phyloP scores from a whole-genome alignment of 2,113 vertebrate species.

The Psophia crepitans region DNA sequence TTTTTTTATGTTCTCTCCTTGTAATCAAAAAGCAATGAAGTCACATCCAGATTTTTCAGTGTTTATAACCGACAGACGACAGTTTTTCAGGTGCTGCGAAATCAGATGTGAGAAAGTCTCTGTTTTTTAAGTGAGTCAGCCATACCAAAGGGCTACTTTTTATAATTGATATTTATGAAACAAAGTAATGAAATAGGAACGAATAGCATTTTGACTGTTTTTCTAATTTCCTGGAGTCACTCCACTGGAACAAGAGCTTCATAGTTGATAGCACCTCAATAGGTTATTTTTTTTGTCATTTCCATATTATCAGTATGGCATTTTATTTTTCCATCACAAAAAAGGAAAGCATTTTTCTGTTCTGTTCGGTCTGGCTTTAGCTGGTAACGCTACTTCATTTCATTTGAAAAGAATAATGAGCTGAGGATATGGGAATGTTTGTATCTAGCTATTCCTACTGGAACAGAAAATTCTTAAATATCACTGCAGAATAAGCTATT shows the following conservation, averaged over 20 bases:
- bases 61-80: not conserved
- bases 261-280: not conserved
- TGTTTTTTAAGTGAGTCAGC: not conserved
- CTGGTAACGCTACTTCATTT: not conserved
- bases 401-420: not conserved
- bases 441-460: not conserved
- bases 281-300: not conserved
- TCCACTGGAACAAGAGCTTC: not conserved
- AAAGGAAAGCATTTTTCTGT: not conserved
- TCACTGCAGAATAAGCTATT: not conserved
- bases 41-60: not conserved
- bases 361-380: not conserved
- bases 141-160: not conserved
- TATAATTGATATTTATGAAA: not conserved
- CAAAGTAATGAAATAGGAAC: not conserved
- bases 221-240: conserved; percentile 33
- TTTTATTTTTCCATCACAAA: not conserved
- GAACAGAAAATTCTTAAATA: not conserved
- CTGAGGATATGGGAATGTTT: not conserved
- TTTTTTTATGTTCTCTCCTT: not conserved
- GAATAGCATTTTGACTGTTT: not conserved
- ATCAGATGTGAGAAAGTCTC: not conserved
- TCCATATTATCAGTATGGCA: not conserved
- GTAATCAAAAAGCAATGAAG: not conserved
- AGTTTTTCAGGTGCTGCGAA: not conserved